Conservation (phyloP, 2,888 invertebrate species). For the Caenorhabditis sp. region DNA sequence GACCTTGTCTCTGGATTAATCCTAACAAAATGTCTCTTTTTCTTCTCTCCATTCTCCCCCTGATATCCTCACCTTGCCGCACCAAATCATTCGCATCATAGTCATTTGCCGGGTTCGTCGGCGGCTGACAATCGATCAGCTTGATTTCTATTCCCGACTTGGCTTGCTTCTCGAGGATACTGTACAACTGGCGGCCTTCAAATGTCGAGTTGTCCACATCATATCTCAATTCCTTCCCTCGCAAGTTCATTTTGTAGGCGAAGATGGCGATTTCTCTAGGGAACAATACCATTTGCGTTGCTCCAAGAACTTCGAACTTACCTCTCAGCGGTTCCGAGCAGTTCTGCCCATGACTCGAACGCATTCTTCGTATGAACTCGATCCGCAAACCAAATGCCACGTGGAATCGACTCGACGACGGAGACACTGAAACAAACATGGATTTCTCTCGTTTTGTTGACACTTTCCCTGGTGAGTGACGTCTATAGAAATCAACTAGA, state of each 20-base stretch:
- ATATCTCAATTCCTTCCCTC: constrained; percentile 52
- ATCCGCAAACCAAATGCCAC: constrained; percentile 47
- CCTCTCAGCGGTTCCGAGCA: constrained; percentile 35
- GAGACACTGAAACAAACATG: constrained; percentile 43
- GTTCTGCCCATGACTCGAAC: constrained; percentile 50
- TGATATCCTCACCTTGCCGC: constrained; percentile 36
- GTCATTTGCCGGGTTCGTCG: constrained; percentile 43
- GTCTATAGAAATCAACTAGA: constrained; percentile 18
- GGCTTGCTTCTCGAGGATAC: constrained; percentile 36
- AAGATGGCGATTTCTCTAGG: constrained; percentile 60
- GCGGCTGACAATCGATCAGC: constrained; percentile 56
- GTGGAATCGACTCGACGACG: constrained; percentile 62
- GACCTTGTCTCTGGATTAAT: constrained; percentile 43
- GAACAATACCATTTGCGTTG: too few species aligned
- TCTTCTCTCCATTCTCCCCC: background rate
- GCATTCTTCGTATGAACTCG: constrained; percentile 49
- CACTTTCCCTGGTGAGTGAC: background rate
- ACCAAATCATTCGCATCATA: constrained; percentile 56
- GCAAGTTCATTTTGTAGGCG: constrained; percentile 61
- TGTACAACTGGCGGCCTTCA: constrained; percentile 51
- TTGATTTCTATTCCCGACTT: constrained; percentile 42
- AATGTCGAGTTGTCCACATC: constrained; percentile 61
- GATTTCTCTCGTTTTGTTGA: background rate
- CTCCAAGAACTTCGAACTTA: background rate
- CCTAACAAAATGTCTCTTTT: constrained; percentile 22